Evolutionary conservation across 2,888 invertebrate species (phyloP), one percentile per base, ranked within the genome.

Genomic region (Fragum sueziense): DNA sequence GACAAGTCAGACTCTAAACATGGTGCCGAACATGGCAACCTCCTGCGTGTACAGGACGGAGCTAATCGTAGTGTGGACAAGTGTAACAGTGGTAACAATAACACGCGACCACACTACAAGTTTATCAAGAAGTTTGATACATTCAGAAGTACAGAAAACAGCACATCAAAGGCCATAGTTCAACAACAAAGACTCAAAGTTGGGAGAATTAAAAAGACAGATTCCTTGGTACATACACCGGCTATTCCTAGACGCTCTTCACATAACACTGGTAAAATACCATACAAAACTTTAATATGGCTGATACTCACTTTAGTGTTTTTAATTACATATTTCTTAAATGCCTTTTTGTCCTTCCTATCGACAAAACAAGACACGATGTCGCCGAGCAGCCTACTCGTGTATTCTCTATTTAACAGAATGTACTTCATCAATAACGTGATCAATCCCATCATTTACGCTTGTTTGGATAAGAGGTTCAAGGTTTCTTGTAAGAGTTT

Each of bases 211-310:
- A 68, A 29, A 29, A 67, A 57, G 54, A 68, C 37, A 4, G 74
- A 74, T 33, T 57, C 57, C 9, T 25, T 11, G 6, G 31, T 41
- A 14, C 31, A 33, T 37, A 11, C 73, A n/a, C 59, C 57, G 9
- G 14, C 57, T 6, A 52, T 74, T 9, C 68, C 37, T 20, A 57
- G 68, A 47, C 27, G 33, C 17, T 41, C 72, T 29, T 74, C 74
- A 2, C 33, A 57, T 0, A 59, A 52, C 27, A 37, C 76, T 4
- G 74, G 76, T 11, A 77, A 74, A 67, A 51, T 76, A 11, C 76
- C 80, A 4, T 70, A 70, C 59, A 80, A 78, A 37, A 81, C 81
- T 20, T 20, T 81, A 4, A 81, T 81, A 34, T 81, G 81, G 81
- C 68, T 81, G n/a, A 72, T 78, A 7, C 41, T 81, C 34, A 81